Evolutionary conservation across 2,797 vertebrate species (phyloP).

Genomic region (Halcyon smyrnensis): DNA sequence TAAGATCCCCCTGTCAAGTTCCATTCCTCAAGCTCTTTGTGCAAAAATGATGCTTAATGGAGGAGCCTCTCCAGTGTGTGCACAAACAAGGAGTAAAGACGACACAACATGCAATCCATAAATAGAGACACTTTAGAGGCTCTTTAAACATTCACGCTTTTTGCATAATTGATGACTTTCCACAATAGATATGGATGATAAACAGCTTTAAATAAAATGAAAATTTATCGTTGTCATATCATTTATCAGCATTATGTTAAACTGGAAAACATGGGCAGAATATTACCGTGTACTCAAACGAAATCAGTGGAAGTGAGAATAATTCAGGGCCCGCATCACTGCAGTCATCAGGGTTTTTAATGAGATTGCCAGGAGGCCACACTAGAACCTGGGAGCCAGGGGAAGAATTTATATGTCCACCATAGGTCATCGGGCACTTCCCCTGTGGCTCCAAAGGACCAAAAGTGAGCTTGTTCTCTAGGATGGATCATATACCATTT

Average conservation of each 20-base stretch:
- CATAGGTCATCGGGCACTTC: accelerated
- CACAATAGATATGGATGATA: conserved; percentile 69
- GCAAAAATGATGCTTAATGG: conserved; percentile 35
- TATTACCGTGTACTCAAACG: background rate
- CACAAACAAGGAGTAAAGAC: conserved; percentile 37
- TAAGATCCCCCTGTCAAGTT: conserved; percentile 7
- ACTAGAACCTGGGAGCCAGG: background rate
- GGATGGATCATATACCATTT: background rate
- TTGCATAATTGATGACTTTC: conserved; percentile 73
- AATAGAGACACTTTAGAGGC: conserved; percentile 61
- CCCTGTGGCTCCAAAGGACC: background rate
- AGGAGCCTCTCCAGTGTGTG: conserved; percentile 16
- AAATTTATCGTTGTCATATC: conserved; percentile 62
- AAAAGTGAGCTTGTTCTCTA: background rate
- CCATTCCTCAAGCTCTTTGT: conserved; percentile 40
- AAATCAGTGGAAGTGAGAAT: conserved; percentile 27
- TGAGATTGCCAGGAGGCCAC: background rate
- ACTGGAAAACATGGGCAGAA: conserved; percentile 36
- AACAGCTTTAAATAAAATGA: conserved; percentile 71
- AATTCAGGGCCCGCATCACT: background rate
- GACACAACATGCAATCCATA: conserved; percentile 50
- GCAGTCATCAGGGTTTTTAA: conserved; percentile 3
- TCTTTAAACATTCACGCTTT: conserved; percentile 70
- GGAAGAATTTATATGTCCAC: background rate
- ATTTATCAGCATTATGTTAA: conserved; percentile 57